Base-by-base conservation (phyloP, 2,888 invertebrate species). In the Acleris emargana region DNA sequence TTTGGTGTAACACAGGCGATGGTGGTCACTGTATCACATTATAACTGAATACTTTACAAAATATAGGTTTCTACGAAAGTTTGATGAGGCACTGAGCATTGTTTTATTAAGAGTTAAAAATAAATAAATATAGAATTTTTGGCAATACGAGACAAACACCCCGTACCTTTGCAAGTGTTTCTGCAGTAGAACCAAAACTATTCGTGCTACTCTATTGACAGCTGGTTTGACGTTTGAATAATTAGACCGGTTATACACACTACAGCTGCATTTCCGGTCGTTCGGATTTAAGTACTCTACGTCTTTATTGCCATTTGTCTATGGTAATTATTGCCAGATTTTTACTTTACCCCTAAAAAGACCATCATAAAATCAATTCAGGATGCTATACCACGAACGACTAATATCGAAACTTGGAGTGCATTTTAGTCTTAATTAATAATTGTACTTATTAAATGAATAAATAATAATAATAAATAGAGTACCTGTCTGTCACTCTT, bases 111-210 rank as follows among this genome's bases (percentile, higher is more conserved):
- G 43, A 55, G 60, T 61, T 61, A 60, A 42, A 50, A 66, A 66
- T 66, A 61, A 61, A 66, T 66, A 66, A 61, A 61, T 25, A 61
- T 60, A 38, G 22, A 59, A 64, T 47, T 61, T 61, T 45, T 51
- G 38, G 25, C 20, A 49, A 51, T 9, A 22, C 60, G 45, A 22
- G 16, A 16, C 60, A 16, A 61, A 47, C 38, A 32, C 45, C 5
- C 45, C 17, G 45, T 25, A 61, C 61, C 28, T 61, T 38, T 17
- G 51, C 55, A 52, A 57, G 60, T 66, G 60, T 52, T 45, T 50
- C 57, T 54, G 25, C 53, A 6, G 18, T 66, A 22, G 49, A 7
- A 25, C 17, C 6, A 18, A 20, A 43, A 25, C 16, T 16, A 43
- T 57, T 47, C 49, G 42, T 62, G 55, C 42, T 22, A 42, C 42